These are phyloP conservation scores for Leucophenga montana DNA, from an alignment of 2,888 invertebrate species.

Conservation along the genomic window DNA sequence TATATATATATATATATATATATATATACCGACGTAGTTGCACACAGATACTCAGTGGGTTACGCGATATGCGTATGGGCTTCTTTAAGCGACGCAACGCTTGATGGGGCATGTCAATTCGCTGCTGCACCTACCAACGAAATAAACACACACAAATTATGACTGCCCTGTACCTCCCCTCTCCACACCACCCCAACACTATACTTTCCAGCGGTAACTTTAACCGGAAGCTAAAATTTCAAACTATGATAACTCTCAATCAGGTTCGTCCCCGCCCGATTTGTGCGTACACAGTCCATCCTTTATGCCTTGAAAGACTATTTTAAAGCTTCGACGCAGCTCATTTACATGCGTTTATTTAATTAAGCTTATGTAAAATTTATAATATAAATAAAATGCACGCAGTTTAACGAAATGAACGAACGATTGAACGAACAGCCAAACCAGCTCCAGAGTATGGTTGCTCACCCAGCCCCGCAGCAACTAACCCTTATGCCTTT, in stretches of 20 bases:
- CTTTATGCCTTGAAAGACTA: neutral
- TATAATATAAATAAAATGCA: conserved; percentile 65
- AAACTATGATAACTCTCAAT: conserved; percentile 28
- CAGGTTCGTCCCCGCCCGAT: neutral
- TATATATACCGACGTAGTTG: neutral
- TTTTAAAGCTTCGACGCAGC: conserved; percentile 20
- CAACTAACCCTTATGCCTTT: neutral
- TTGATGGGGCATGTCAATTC: too few relatives aligned
- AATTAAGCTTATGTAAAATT: conserved; percentile 64
- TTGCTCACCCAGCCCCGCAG: conserved; percentile 13
- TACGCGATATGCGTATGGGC: neutral
- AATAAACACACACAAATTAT: conserved; percentile 56
- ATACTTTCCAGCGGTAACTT: conserved; percentile 33
- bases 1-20: too few relatives aligned
- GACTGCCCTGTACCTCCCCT: conserved; percentile 37
- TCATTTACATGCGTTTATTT: conserved; percentile 55
- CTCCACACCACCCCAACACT: too few relatives aligned
- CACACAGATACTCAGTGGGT: neutral
- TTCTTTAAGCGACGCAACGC: too few relatives aligned
- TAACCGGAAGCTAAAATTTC: conserved; percentile 55
- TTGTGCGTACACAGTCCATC: neutral
- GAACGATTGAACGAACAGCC: conserved; percentile 3
- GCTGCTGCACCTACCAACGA: too few relatives aligned
- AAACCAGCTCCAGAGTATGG: conserved; percentile 12
- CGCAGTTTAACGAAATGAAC: conserved; percentile 46